phyloP scores from a whole-genome alignment of 2,113 vertebrate genomes.

The Saguinus midas region DNA sequence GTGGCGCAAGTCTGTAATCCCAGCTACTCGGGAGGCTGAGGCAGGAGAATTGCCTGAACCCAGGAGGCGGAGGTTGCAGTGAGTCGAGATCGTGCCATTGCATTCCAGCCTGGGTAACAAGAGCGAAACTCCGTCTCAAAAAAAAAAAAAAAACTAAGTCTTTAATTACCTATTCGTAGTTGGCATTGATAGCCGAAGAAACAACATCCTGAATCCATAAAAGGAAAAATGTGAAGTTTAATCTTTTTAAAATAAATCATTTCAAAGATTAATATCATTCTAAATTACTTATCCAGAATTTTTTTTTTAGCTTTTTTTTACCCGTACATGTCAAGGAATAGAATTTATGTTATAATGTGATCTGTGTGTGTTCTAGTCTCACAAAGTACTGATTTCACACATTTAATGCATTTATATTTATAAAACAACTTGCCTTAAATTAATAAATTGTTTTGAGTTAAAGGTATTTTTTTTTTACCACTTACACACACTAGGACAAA shows the following conservation, averaged over 20 bases:
- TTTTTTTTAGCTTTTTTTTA: neutral
- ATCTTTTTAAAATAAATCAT: constrained; percentile 38
- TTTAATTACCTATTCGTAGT: constrained; percentile 22
- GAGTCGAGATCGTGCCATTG: too few species aligned
- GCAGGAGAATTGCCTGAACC: too few species aligned
- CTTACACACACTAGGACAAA: neutral
- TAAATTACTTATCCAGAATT: constrained; percentile 28
- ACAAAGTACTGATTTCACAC: neutral
- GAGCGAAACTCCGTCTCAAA: too few species aligned
- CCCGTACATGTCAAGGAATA: too few species aligned
- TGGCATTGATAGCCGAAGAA: neutral
- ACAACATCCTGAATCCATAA: neutral
- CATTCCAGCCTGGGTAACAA: too few species aligned
- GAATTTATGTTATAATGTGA: constrained; percentile 5
- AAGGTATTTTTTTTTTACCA: neutral
- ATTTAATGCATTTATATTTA: constrained; percentile 7
- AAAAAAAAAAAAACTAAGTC: neutral
- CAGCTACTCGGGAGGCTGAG: too few species aligned
- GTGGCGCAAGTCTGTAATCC: too few species aligned
- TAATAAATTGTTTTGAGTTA: neutral
- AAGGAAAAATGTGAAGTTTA: neutral
- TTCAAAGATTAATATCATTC: constrained; percentile 23
- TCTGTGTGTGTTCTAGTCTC: neutral
- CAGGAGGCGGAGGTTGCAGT: too few species aligned
- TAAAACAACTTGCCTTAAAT: neutral